phyloP scores from a whole-genome alignment of 2,113 vertebrate genomes.

The Propithecus coquereli region DNA sequence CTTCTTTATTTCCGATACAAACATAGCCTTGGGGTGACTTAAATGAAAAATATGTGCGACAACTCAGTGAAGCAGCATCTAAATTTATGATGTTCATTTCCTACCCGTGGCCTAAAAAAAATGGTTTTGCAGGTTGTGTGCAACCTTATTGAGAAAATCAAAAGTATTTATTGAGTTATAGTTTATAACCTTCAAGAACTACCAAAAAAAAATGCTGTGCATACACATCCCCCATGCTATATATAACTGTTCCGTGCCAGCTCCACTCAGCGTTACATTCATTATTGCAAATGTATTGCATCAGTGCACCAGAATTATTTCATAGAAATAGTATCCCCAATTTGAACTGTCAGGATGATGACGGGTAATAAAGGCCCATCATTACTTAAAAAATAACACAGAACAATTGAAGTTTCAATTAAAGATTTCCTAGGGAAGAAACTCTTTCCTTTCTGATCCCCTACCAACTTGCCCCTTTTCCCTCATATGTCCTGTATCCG shows the following conservation, averaged over 20 bases:
- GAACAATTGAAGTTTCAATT: background rate
- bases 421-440: background rate
- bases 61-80: background rate
- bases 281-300: background rate
- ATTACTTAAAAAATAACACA: background rate
- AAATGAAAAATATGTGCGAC: background rate
- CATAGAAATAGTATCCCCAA: background rate
- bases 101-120: constrained; percentile 12
- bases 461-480: background rate
- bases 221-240: background rate
- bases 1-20: constrained; percentile 40
- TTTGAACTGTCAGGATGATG: background rate
- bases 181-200: constrained; percentile 14
- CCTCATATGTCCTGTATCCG: background rate
- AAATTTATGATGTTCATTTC: constrained; percentile 46
- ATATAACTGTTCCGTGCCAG: background rate
- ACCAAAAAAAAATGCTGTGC: background rate
- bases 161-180: constrained; percentile 5
- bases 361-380: background rate
- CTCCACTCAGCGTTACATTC: background rate
- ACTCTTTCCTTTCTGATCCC: background rate
- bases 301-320: background rate
- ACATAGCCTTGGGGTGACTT: background rate
- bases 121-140: background rate
- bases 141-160: constrained; percentile 39